Base-by-base conservation (phyloP, 2,888 invertebrate genomes). In the Baronia brevicornis region DNA sequence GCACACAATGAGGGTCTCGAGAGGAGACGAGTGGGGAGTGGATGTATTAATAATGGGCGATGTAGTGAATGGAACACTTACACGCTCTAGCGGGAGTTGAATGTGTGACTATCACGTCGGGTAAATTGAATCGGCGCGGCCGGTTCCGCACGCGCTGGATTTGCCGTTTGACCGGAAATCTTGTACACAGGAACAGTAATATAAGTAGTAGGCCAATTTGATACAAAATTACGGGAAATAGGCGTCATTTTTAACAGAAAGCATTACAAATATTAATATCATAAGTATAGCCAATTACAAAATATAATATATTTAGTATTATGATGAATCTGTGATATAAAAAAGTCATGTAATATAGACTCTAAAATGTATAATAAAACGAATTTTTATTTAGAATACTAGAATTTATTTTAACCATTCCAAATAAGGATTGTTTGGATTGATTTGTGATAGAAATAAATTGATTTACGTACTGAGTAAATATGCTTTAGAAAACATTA, bases 21-120 rank as follows among this genome's bases (percentile, higher is more conserved):
- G 68, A 71, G 70, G 63, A 70, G 66, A 59, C 60, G 61, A 60
- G 62, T 54, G 53, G 65, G 64, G 70, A 64, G 69, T 73, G 74
- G 69, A 69, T 70, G 71, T 79, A 79, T 79, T 82, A 79, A 82
- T 82, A 80, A 79, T 75, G 69, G 71, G 68, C 68, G 60, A 55
- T 66, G 67, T 62, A 65, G 70, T 77, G 79, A 80, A 80, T 79
- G 74, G 74, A 74, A 67, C 77, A 79, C 79, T 79, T 78, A 79
- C 75, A 78, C 75, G 77, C 65, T 79, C 78, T 72, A 57, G 50
- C 65, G 78, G 75, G 75, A 74, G 63, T 60, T 67, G 68, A 78
- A 78, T 78, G 77, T 79, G 79, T 77, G 77, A 77, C 79, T 71
- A 77, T 75, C 72, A 73, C 66, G 73, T 71, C 70, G 73, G 65